Evolutionary conservation across 2,797 vertebrate genomes (phyloP).

Genomic region (Ctenopoma multispine): DNA sequence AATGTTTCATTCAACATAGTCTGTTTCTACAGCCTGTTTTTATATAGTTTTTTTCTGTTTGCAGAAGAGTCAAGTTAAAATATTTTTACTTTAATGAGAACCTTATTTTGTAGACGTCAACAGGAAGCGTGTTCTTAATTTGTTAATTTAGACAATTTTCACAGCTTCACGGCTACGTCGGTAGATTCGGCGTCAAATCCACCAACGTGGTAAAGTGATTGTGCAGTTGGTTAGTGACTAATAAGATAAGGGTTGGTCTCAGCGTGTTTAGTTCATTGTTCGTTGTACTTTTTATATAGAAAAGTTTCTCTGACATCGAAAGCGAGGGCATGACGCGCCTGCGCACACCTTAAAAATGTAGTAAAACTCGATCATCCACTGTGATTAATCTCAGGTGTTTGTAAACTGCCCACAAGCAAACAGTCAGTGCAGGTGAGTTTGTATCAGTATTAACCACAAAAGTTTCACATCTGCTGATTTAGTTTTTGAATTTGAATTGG

Average conservation of each 20-base stretch:
- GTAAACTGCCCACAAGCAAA: not conserved
- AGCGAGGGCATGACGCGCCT: not conserved
- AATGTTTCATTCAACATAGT: too few species aligned
- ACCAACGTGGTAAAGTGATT: too few species aligned
- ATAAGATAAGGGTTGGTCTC: too few species aligned
- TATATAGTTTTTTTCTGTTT: too few species aligned
- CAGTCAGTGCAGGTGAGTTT: not conserved
- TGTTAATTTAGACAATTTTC: not conserved
- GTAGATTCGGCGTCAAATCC: not conserved
- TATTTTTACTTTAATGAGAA: not conserved
- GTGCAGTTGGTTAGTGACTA: not conserved
- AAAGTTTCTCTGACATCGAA: not conserved
- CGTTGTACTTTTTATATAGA: not conserved
- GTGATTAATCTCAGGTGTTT: accelerated
- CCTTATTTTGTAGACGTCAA: slow-evolving; percentile 38
- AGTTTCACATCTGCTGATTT: too few species aligned
- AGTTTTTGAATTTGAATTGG: too few species aligned
- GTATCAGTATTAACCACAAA: not conserved
- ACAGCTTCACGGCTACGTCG: not conserved
- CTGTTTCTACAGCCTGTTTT: too few species aligned
- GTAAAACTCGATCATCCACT: not conserved
- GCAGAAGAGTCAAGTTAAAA: too few species aligned
- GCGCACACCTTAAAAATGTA: slow-evolving; percentile 5
- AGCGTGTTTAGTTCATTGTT: not conserved
- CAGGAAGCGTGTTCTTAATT: slow-evolving; percentile 14